Percentiles rank a stretch among this genome's conserved stretches.
phyloP scores from a whole-genome alignment of 2,797 vertebrate genomes.

The Anabacerthia variegaticeps region DNA sequence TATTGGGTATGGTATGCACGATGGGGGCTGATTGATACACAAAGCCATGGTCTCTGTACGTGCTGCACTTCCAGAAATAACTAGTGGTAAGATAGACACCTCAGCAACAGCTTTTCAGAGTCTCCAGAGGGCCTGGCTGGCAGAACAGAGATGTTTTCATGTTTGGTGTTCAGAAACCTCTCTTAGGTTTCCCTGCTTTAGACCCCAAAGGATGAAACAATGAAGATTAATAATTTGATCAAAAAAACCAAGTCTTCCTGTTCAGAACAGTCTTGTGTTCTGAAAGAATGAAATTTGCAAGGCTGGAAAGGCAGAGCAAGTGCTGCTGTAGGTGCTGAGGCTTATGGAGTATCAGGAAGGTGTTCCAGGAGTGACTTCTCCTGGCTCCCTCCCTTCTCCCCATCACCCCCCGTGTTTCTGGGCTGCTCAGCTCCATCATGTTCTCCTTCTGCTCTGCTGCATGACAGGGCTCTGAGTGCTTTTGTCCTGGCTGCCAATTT shows the following conservation, averaged over 20 bases:
- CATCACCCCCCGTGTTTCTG: not conserved
- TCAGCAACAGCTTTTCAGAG: not conserved
- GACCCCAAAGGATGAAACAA: not conserved
- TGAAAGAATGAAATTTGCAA: not conserved
- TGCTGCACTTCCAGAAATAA: conserved; percentile 26
- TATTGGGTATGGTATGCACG: not conserved
- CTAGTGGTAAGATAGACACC: not conserved
- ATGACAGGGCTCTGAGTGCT: not conserved
- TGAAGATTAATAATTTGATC: not conserved
- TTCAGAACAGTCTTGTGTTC: not conserved
- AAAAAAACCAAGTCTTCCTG: not conserved
- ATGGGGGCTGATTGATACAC: not conserved
- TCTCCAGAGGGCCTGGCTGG: not conserved
- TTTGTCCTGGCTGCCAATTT: not conserved
- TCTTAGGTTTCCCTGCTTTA: not conserved
- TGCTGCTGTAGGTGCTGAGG: not conserved
- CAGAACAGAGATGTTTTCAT: not conserved
- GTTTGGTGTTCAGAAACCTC: not conserved
- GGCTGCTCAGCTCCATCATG: not conserved
- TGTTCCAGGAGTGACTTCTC: not conserved
- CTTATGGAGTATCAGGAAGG: fast-evolving
- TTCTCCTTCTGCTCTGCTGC: not conserved
- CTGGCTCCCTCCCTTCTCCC: not conserved
- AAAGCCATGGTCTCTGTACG: not conserved
- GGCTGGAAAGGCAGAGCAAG: not conserved